Evolutionary conservation across 2,113 vertebrate genomes (phyloP), one percentile per base, ranked within the genome.

Genomic region (Mastomys coucha): DNA sequence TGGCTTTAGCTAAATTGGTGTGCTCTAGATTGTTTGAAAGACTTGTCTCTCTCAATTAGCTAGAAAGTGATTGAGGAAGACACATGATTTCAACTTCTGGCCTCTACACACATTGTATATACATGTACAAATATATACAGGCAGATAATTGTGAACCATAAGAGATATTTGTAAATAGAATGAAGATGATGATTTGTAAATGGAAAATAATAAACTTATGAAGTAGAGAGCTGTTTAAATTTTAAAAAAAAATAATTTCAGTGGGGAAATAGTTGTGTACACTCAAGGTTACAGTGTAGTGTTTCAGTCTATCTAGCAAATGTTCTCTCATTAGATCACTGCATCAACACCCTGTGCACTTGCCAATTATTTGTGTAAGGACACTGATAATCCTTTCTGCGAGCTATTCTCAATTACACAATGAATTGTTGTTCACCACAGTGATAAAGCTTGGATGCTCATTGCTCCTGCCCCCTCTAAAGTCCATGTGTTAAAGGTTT

Each of bases 111-210:
- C 19, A 22, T 20, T 69, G 19, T 10, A 69, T 20, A 36, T 33
- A 22, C 11, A 70, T 67, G 13, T 17, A 69, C 10, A 51, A 33
- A 49, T 45, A 70, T 31, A 70, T 5, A 87, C 5, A 65, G 24
- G 5, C 16, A 53, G 12, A 72, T 24, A 39, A 28, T 73, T 45
- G 53, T 91, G 67, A 81, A 24, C 9, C 56, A 12, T 77, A n/a
- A 91, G 81, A 76, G 88, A 51, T 17, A 70, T 39, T 76, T 95
- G 28, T 36, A 72, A 67, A 90, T 49, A 67, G 95, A 81, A 81
- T 77, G 42, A 56, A 90, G 78, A n/a, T 49, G 78, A n/a, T 49
- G 16, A 24, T 33, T 20, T 31, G 5, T 75, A 91, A 49, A 53
- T 75, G 65, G 39, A 33, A 26, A 16, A 13, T 28, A 63, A 73